Evolutionary conservation across 2,888 invertebrate genomes (phyloP), one percentile per base, ranked within the genome.

Genomic region (Lithodes maja): DNA sequence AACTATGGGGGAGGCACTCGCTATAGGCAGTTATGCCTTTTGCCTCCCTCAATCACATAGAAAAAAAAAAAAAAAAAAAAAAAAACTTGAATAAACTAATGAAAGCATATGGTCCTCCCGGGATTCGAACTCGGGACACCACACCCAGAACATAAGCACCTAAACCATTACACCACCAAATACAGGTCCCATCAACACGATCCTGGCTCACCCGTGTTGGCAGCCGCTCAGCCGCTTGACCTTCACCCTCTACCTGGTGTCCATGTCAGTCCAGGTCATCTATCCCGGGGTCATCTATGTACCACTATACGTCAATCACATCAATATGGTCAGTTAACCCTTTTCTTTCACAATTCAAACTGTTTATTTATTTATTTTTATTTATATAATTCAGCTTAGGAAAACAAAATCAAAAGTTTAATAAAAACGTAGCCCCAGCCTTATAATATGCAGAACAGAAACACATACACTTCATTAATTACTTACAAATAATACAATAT

Each of bases 211-310:
- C 33, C 33, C 33, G 33, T 33, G 33, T 33, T 33, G 33, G 33
- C 81, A 81, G 61, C 54, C 54, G 3, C 17, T 81, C 49, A 81
- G 54, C 55, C 54, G 61, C 15, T 49, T 81, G 55, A 61, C 61
- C 81, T 81, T 49, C 78, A 78, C 53, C 78, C 78, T 78, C 78
- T 78, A 33, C 78, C 78, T 78, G 15, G 53, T 78, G 2, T 53
- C 78, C 78, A 78, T 78, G n/a, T 49, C 52, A 52, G 9, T 78
- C 3, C 78, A 78, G 78, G 54, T 81, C 61, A 9, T 81, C 81
- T 81, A 81, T 61, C n/a, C 61, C 15, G 81, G 81, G 49, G 12
- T 17, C 9, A 81, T 61, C 33, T 81, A 81, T 54, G 9, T 61
- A 15, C 81, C 81, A 3, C 61, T 81, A 2, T 81, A 81, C 61